phyloP scores from a whole-genome alignment of 2,797 vertebrate genomes.

The Garrulus glandarius region DNA sequence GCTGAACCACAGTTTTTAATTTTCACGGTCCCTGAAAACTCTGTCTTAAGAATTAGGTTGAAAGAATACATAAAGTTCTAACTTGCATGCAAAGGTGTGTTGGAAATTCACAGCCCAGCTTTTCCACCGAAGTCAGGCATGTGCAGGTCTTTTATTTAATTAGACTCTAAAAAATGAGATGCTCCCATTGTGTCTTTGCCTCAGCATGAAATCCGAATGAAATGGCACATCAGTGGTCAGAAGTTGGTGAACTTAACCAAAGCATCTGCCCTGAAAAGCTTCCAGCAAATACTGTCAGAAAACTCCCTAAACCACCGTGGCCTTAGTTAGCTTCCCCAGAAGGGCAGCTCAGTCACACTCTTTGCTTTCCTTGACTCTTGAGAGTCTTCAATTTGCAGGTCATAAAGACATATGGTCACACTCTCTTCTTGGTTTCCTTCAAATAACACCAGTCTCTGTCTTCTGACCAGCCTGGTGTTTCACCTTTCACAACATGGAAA shows the following conservation, averaged over 20 bases:
- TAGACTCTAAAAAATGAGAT: background rate
- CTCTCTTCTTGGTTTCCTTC: background rate
- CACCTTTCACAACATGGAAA: background rate
- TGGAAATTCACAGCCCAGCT: background rate
- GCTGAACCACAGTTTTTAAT: background rate
- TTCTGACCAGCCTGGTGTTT: background rate
- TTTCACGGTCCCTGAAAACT: background rate
- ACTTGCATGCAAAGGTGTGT: background rate
- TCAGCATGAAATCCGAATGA: background rate
- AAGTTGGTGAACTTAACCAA: background rate
- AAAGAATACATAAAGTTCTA: background rate
- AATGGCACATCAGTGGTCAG: background rate
- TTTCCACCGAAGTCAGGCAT: background rate
- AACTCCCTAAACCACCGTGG: background rate
- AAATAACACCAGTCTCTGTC: background rate
- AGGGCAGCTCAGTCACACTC: background rate
- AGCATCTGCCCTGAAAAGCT: background rate
- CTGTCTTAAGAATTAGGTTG: background rate
- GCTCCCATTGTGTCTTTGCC: background rate
- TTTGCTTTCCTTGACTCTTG: background rate
- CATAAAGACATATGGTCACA: accelerated
- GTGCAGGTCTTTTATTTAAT: background rate
- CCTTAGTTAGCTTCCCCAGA: background rate
- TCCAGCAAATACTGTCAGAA: background rate
- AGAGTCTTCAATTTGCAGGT: background rate